phyloP scores from a whole-genome alignment of 2,797 vertebrate genomes.

The Karalla daura region DNA sequence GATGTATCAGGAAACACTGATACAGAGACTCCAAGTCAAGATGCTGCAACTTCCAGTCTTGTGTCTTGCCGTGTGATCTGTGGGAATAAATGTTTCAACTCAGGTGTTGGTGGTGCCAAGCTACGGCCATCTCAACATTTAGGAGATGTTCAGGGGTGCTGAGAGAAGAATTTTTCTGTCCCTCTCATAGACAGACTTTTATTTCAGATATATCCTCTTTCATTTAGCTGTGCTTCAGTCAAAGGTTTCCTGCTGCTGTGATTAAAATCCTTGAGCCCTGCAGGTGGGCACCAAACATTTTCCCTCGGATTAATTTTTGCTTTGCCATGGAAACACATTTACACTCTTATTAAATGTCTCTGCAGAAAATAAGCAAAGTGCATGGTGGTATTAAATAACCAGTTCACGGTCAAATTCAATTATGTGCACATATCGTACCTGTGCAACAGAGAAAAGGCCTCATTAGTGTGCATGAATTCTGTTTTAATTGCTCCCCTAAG shows the following conservation, averaged over 20 bases:
- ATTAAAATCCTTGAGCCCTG: not conserved
- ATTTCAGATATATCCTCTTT: not conserved
- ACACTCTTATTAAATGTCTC: not conserved
- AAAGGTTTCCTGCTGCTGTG: not conserved
- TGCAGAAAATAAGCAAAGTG: not conserved
- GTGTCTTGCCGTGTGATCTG: too few species aligned
- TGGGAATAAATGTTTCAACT: too few species aligned
- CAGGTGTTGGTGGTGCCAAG: too few species aligned
- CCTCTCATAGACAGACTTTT: not conserved
- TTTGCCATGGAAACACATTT: not conserved
- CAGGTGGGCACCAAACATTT: not conserved
- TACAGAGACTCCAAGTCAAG: too few species aligned
- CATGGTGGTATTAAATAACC: too few species aligned
- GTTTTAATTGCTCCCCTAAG: constrained; percentile 58
- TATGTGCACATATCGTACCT: constrained; percentile 32
- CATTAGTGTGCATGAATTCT: constrained; percentile 60
- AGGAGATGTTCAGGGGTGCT: too few species aligned
- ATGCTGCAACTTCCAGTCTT: too few species aligned
- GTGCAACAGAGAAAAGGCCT: constrained; percentile 36
- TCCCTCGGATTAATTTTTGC: not conserved
- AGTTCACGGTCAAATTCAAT: constrained; percentile 12
- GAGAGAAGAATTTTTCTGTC: too few species aligned
- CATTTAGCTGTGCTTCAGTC: not conserved
- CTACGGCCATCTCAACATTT: too few species aligned
- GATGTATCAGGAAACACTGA: too few species aligned